A percentile compares a stretch with the other conserved stretches of the same genome.
phyloP scores from a whole-genome alignment of 2,113 vertebrate species.

The Rhynchopsitta pachyrhyncha region DNA sequence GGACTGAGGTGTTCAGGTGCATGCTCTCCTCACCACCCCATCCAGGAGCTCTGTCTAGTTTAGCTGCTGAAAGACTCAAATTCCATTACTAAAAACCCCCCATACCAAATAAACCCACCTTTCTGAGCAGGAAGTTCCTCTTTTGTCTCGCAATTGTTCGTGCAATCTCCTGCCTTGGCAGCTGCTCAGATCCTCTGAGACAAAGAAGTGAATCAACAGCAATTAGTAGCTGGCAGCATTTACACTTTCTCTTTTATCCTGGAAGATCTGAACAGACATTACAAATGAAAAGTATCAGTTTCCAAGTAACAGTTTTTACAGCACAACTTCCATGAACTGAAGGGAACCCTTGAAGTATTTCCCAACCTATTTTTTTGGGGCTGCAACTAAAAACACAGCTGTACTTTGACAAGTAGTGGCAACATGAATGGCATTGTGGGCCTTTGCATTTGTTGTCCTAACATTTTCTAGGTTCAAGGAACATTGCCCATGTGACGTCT shows the following conservation, averaged over 20 bases:
- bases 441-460: neutral
- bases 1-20: neutral
- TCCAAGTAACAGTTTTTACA: neutral
- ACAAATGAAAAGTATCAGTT: neutral
- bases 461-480: neutral
- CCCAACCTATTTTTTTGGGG: neutral
- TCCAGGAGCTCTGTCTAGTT: neutral
- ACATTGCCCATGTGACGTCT: neutral
- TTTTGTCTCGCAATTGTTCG: neutral
- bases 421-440: neutral
- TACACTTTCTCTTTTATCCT: neutral
- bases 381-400: neutral
- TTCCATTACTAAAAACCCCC: neutral
- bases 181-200: neutral
- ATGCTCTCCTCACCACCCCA: neutral
- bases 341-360: neutral
- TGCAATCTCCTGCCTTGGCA: neutral
- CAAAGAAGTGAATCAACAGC: constrained; percentile 25
- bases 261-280: neutral
- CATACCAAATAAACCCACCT: neutral
- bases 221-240: constrained; percentile 16
- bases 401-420: neutral
- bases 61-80: neutral
- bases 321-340: neutral
- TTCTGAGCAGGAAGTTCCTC: neutral